Evolutionary conservation across 2,797 vertebrate species (phyloP).

Genomic region (Pteronotus mesoamericanus): DNA sequence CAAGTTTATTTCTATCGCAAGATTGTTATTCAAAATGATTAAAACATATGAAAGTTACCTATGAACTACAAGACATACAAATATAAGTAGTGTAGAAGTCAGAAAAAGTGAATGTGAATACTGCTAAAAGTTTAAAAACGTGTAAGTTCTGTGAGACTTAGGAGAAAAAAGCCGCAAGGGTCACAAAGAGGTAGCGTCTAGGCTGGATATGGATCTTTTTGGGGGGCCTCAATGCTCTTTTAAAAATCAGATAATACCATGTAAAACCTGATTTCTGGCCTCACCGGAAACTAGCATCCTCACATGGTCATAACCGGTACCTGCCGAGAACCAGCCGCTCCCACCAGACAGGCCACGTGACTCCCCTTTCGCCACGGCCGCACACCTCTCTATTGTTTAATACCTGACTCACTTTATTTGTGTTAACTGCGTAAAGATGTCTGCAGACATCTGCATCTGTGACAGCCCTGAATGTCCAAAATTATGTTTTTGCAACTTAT

Average conservation of each 20-base stretch:
- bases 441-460: neutral
- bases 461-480: neutral
- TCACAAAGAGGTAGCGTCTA: neutral
- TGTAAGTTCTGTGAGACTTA: neutral
- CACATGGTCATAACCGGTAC: neutral
- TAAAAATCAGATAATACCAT: neutral
- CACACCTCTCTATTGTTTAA: neutral
- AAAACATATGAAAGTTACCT: neutral
- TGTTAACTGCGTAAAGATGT: neutral
- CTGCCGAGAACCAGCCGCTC: neutral
- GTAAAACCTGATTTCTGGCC: neutral
- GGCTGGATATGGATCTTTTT: neutral
- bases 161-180: neutral
- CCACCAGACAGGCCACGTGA: accelerated
- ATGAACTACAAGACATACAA: neutral
- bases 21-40: neutral
- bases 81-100: neutral
- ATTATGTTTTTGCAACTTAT: neutral
- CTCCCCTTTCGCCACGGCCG: neutral
- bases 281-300: neutral
- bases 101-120: neutral
- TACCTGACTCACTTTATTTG: neutral
- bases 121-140: neutral
- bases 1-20: neutral
- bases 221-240: neutral